Percentiles rank a stretch among this genome's conserved stretches.
These are phyloP conservation scores for Lutraria rhynchaena DNA, from an alignment of 1,140 invertebrate genomes.

Conservation along the genomic window DNA sequence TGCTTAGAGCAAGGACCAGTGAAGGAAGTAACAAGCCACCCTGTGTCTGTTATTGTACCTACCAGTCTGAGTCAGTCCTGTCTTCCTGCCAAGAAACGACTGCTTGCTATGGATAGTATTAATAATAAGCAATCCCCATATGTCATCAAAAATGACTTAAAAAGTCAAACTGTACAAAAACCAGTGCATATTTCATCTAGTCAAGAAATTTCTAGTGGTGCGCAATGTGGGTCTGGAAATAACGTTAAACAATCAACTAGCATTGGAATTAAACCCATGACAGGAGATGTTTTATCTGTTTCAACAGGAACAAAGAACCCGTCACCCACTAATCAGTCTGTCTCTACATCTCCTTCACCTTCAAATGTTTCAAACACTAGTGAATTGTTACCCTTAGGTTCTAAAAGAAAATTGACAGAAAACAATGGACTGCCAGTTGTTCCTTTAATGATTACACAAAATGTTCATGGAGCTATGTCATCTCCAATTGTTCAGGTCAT, in stretches of 20 bases:
- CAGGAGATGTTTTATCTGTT: background rate
- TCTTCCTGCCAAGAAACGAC: slow-evolving; percentile 24
- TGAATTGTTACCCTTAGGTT: too few relatives aligned
- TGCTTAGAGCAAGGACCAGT: slow-evolving; percentile 9
- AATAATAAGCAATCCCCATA: background rate
- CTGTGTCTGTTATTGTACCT: slow-evolving; percentile 68
- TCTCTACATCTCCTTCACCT: background rate
- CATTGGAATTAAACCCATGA: too few relatives aligned
- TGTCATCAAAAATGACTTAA: too few relatives aligned
- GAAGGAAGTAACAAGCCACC: slow-evolving; percentile 22
- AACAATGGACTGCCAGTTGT: background rate
- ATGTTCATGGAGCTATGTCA: slow-evolving; percentile 4
- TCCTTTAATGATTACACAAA: slow-evolving; percentile 12
- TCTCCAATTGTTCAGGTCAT: slow-evolving; percentile 75
- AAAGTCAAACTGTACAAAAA: too few relatives aligned
- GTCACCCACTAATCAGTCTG: background rate
- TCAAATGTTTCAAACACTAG: too few relatives aligned
- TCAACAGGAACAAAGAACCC: background rate
- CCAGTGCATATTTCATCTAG: too few relatives aligned
- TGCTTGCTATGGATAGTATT: background rate
- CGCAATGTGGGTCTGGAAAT: too few relatives aligned
- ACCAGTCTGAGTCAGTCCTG: slow-evolving; percentile 40
- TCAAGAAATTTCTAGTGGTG: too few relatives aligned
- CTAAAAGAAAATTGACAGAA: too few relatives aligned
- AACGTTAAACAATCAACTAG: too few relatives aligned